Evolutionary conservation across 2,113 vertebrate genomes (phyloP), one percentile per base, ranked within the genome.

Genomic region (Odontophorus gujanensis): DNA sequence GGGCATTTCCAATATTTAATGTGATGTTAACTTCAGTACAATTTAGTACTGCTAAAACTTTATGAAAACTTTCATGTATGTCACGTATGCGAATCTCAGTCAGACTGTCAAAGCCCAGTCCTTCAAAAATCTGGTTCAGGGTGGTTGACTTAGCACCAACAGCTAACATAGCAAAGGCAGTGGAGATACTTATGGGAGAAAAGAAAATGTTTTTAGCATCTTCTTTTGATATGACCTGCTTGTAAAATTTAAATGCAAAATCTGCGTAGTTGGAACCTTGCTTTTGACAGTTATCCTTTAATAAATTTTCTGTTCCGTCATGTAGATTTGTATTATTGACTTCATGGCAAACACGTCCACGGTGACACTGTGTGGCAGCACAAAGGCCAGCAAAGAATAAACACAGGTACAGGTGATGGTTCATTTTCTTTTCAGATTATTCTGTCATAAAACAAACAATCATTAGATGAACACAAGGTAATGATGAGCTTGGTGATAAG

Each of bases 121-220:
- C 96, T 62, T 96, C 62, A 86, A 97, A 98, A 95, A 99, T 96
- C 97, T 99, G 98, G 1, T 83, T 89, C 65, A 97, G 97, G 6
- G 98, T 99, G 5, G 97, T 90, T 30, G 97, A 97, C 13, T 97
- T 95, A 22, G 99, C 98, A 2, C 99, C 99, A 21, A 98, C 62
- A 17, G 97, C 96, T n/a, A 99, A 58, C 97, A 98, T 95, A 68
- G 98, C 97, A 93, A 99, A 98, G 57, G 98, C 98, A 1, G 96
- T 96, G 45, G 98, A 97, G 74, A 99, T 98, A 81, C 99, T 98
- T 57, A 99, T 3, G 0, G 99, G 98, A 2, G 99, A 99, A 80
- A 97, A 98, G 96, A 99, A 98, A 92, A 99, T 93, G 83, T 99
- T 99, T 72, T 78, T 58, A 26, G 72, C 7, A 15, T 43, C 34